These are phyloP conservation scores for Ammodytes marinus DNA, from an alignment of 2,113 vertebrate species.

Conservation along the genomic window DNA sequence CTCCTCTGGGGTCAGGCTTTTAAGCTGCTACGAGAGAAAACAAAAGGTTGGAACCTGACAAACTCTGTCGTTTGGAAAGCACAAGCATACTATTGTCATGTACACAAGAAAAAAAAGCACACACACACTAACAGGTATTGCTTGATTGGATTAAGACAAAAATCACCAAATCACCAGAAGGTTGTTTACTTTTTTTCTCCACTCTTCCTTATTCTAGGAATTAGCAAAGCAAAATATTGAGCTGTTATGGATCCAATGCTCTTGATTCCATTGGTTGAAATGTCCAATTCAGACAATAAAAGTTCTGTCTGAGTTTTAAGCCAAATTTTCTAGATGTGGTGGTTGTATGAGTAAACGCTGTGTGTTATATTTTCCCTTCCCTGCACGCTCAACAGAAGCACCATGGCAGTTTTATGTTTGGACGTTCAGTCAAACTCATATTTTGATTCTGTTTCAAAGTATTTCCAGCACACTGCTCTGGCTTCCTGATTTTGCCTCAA, in stretches of 20 bases:
- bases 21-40: slow-evolving; percentile 43
- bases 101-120: not conserved
- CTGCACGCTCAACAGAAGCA: slow-evolving; percentile 49
- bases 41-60: slow-evolving; percentile 15
- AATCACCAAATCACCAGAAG: slow-evolving; percentile 9
- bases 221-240: slow-evolving; percentile 13
- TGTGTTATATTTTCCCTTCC: slow-evolving; percentile 51
- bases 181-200: slow-evolving; percentile 34
- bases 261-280: slow-evolving; percentile 11
- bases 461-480: slow-evolving; percentile 17
- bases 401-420: slow-evolving; percentile 46
- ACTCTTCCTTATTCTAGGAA: not conserved
- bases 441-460: slow-evolving; percentile 30
- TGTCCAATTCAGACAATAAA: slow-evolving; percentile 21
- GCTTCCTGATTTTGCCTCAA: slow-evolving; percentile 2
- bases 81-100: not conserved
- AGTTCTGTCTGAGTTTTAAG: slow-evolving; percentile 22
- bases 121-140: not conserved
- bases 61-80: not conserved
- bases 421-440: slow-evolving; percentile 28
- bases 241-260: slow-evolving; percentile 29
- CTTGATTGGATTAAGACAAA: not conserved
- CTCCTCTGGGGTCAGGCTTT: slow-evolving; percentile 41
- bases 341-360: slow-evolving; percentile 15
- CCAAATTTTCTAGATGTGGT: slow-evolving; percentile 19